Conservation (phyloP, 2,888 invertebrate species). For the Hemaris fuciformis region DNA sequence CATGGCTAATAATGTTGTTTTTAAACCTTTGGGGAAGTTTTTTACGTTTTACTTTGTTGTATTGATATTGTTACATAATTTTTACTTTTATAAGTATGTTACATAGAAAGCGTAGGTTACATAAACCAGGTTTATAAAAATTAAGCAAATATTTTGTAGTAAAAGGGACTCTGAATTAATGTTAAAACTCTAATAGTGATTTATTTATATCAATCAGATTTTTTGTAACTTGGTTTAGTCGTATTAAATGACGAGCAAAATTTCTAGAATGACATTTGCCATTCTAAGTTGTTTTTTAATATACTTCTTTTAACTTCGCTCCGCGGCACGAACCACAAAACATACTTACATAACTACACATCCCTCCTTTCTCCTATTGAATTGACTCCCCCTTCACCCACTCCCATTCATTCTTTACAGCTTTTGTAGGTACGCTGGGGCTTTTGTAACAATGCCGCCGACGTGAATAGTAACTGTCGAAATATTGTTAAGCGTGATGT, state of each 20-base stretch:
- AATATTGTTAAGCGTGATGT: conserved; percentile 68
- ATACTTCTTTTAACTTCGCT: conserved; percentile 18
- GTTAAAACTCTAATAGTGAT: too few species aligned
- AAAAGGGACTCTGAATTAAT: too few species aligned
- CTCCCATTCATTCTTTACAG: conserved; percentile 75
- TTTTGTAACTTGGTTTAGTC: too few species aligned
- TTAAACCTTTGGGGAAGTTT: not conserved
- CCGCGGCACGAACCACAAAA: conserved; percentile 65
- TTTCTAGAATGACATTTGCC: not conserved
- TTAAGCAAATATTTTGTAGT: too few species aligned
- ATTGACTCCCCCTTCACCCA: conserved; percentile 60
- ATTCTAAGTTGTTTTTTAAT: not conserved
- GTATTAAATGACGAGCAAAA: not conserved
- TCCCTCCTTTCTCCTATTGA: conserved; percentile 70
- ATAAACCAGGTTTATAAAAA: too few species aligned
- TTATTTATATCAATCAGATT: too few species aligned
- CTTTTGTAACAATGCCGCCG: conserved; percentile 69
- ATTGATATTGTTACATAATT: too few species aligned
- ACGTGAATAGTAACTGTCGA: conserved; percentile 71
- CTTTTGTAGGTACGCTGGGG: conserved; percentile 71
- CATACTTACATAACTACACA: conserved; percentile 64
- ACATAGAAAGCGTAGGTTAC: too few species aligned
- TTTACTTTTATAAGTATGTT: too few species aligned
- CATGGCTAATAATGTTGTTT: not conserved
- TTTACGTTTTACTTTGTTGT: too few species aligned